Base-by-base conservation (phyloP, 2,797 vertebrate genomes). In the Remorina albescens region DNA sequence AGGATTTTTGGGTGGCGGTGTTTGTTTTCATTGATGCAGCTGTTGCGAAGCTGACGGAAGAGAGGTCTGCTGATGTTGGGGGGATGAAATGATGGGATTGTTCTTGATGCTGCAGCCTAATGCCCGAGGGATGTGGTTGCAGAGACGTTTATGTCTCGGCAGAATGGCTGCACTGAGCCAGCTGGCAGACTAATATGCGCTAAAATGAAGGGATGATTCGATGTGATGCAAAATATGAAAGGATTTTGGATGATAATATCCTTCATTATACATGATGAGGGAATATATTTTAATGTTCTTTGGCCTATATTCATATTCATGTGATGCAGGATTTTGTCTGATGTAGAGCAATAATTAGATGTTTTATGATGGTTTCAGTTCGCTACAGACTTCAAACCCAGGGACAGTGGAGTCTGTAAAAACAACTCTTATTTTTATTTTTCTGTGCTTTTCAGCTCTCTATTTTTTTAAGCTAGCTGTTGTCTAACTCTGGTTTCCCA, bases 51-150 rank as follows among this genome's bases (percentile, higher is more conserved):
- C 64, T 37, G 39, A 36, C 42, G 10, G 47, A 37, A 19, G n/a
- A 42, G 34, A 62, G 23, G 8, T 68, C 63, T 67, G 66, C 55
- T 54, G 73, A 63, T 74, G 54, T 51, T 16, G 16, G 8, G 11
- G 54, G 44, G 16, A 32, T 64, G 1, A 67, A 78, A 42, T 59
- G 49, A 67, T 69, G 66, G 44, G 26, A 57, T 64, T 57, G 68
- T 58, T 63, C 60, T 69, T 65, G 57, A 56, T 42, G 34, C 62
- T 55, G 26, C 46, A 57, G 26, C 67, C 51, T 10, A 74, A 72
- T 60, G 50, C 51, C 26, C 7, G 11, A 54, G 66, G 58, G 71
- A 67, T 5, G 6, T 23, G 25, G 25, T 6, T 19, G 41, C 19
- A 60, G 47, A 32, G 56, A 51, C 39, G 2, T 12, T 65, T 65